Evolutionary conservation across 2,113 vertebrate genomes (phyloP), one percentile per base, ranked within the genome.

Genomic region (Lates calcarifer): DNA sequence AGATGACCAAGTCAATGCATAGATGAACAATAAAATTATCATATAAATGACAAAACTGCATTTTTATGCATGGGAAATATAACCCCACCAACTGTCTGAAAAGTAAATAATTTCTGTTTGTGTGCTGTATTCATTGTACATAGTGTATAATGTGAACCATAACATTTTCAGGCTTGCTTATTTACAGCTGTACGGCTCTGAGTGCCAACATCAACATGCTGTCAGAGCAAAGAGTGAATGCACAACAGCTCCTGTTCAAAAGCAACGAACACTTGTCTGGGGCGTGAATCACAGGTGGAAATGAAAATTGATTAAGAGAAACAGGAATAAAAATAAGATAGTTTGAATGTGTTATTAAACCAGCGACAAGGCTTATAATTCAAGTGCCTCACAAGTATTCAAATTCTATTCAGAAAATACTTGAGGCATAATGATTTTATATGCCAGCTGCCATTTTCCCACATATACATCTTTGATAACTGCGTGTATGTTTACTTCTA

Each of bases 21-120:
- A 8, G 6, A n/a, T n/a, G 47, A 73, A 73, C 31, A 77, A 69
- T 57, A 22, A 37, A 24, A 73, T 86, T 17, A 63, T 26, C 69
- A 80, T 76, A 67, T 24, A 65, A 60, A 85, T 83, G 13, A 57
- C 18, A 20, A 2, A 56, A 67, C 57, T 41, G 24, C 60, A 37
- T 73, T 73, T 58, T 69, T 24, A 74, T 61, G 37, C 63, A 80
- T 12, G 9, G 41, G 8, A 17, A 65, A 69, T 12, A 0, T 35
- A 17, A 28, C 69, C 33, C 33, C 43, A 35, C 49, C n/a, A n/a
- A 3, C 28, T 67, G 17, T 57, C 20, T 68, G 7, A 18, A 45
- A 68, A 33, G 47, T 4, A 33, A 67, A 64, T 4, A 0, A 18
- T 55, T 56, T 70, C 22, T 65, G 4, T 29, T 49, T n/a, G 67